Evolutionary conservation across 2,888 invertebrate genomes (phyloP), one percentile per base, ranked within the genome.

Genomic region (Agonopterix alstromeriana): DNA sequence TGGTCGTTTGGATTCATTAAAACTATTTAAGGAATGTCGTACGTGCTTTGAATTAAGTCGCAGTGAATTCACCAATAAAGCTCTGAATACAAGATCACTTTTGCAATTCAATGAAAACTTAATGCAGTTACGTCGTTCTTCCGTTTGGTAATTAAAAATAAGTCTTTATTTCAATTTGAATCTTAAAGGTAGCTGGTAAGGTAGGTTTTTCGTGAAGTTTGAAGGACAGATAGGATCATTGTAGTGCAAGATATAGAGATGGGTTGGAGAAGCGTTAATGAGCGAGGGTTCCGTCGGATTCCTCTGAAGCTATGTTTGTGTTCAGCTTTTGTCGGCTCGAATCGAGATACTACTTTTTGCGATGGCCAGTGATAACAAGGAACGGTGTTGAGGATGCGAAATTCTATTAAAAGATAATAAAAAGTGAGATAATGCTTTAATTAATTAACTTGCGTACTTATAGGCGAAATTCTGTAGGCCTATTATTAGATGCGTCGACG

Each of bases 351-450:
- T 65, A 70, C 74, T 87, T 87, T 87, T 87, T 88, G 85, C 77
- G 87, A 88, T 87, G 69, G 56, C 75, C 75, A 80, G 67, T 82
- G 87, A 88, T 88, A 84, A 82, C 79, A 78, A 80, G 74, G 77
- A 72, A 73, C 78, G 78, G 81, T 76, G 81, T 77, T 72, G 70
- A 72, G 73, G 74, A 73, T 71, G 76, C 69, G 75, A 73, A 74
- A 75, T 78, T 73, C 76, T 69, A 62, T 62, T 27, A 27, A 56
- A 62, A 71, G 72, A 77, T 74, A 75, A 69, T 68, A 63, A 74
- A 48, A 47, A 51, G 41, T 44, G 41, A 48, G 51, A 51, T 51
- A 46, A 46, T 48, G 38, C 47, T 36, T 48, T 51, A 51, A 51
- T 48, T 51, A 51, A 51, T 51, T 50, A 50, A 10, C 12, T 12